A percentile compares a stretch with the other conserved stretches of the same genome.
Evolutionary conservation across 2,113 vertebrate genomes (phyloP).

Genomic region (Vulpes vulpes): DNA sequence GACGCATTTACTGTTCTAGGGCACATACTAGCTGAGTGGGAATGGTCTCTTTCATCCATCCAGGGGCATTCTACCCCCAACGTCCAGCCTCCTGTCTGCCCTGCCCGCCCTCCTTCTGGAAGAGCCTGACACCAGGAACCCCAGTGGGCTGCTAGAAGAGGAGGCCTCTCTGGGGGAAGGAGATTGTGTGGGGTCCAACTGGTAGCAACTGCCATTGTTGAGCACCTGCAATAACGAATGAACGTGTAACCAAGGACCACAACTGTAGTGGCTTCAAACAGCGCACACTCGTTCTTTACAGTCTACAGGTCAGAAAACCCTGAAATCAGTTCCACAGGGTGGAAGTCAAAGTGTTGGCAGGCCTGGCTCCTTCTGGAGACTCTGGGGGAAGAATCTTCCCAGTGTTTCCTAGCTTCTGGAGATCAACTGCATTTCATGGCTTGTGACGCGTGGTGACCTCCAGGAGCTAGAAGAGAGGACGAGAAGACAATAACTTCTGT

Average conservation of each 20-base stretch:
- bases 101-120: not conserved
- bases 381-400: not conserved
- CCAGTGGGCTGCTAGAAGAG: not conserved
- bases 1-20: not conserved
- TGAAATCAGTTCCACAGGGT: not conserved
- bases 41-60: not conserved
- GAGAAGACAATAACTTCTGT: not conserved
- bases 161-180: not conserved
- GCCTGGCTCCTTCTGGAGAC: not conserved
- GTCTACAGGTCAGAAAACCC: not conserved
- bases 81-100: not conserved
- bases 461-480: not conserved
- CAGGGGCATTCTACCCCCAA: not conserved
- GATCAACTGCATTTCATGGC: not conserved
- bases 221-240: not conserved
- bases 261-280: not conserved
- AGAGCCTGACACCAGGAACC: not conserved
- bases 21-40: not conserved
- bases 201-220: not conserved
- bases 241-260: not conserved
- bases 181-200: not conserved
- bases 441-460: not conserved
- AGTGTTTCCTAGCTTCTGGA: not conserved
- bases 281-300: not conserved
- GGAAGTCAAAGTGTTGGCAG: not conserved